phyloP scores from a whole-genome alignment of 2,888 invertebrate genomes.

The Heteropelma amictum region DNA sequence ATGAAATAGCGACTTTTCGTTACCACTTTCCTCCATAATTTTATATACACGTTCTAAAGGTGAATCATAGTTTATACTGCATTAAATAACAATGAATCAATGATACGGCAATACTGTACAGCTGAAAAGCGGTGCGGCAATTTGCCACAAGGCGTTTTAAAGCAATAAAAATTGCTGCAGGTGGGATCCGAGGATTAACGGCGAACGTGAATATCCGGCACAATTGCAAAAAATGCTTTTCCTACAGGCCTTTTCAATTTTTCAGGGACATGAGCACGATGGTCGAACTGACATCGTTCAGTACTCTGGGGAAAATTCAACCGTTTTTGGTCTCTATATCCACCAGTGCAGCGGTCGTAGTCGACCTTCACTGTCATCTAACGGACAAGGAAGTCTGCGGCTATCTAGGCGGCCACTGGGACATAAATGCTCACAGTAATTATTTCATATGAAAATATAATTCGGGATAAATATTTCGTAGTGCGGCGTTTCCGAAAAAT shows the following conservation, averaged over 20 bases:
- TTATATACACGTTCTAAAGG: no score
- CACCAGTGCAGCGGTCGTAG: constrained; percentile 90
- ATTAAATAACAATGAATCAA: no score
- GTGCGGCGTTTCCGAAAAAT: not conserved
- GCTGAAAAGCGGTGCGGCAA: no score
- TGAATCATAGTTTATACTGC: no score
- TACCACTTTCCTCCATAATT: no score
- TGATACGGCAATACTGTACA: no score
- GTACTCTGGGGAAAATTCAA: constrained; percentile 92
- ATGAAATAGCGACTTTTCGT: no score
- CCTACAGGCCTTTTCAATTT: constrained; percentile 60
- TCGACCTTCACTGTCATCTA: constrained; percentile 96
- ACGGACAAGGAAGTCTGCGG: constrained; percentile 97
- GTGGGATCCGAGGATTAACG: no score
- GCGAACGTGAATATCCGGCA: no score
- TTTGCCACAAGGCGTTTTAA: no score
- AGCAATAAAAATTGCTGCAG: no score
- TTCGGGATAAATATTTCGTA: not conserved
- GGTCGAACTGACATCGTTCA: constrained; percentile 93
- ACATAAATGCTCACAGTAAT: constrained; percentile 95
- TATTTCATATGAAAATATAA: not conserved
- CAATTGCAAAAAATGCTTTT: no score
- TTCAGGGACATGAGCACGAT: constrained; percentile 92
- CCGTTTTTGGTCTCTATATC: constrained; percentile 93
- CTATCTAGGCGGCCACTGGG: constrained; percentile 97